Conservation (phyloP, 2,888 invertebrate species). For the Pemphredon lugubris region DNA sequence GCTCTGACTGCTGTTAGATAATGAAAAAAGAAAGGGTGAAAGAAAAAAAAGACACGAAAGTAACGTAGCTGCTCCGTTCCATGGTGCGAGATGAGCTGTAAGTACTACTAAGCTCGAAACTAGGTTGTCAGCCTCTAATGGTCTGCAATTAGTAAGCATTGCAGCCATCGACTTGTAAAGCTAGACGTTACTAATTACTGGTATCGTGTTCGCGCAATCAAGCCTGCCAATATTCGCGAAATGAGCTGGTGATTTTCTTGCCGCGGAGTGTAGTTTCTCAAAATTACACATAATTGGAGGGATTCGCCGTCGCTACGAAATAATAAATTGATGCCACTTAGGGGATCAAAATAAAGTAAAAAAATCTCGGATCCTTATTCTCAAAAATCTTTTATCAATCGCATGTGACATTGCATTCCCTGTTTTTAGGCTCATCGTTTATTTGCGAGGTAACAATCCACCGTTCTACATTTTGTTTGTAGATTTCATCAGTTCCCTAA, state of each 20-base stretch:
- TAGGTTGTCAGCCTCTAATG: slow-evolving; percentile 30
- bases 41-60: background rate
- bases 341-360: too few relatives aligned
- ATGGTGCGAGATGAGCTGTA: slow-evolving; percentile 9
- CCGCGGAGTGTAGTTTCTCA: background rate
- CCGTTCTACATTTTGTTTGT: background rate
- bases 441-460: background rate
- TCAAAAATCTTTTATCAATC: too few relatives aligned
- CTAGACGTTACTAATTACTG: slow-evolving; percentile 29
- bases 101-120: slow-evolving; percentile 39
- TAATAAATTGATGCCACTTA: background rate
- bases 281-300: background rate
- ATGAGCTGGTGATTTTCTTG: background rate
- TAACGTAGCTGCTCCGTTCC: slow-evolving; percentile 10
- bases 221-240: background rate
- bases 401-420: too few relatives aligned
- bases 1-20: background rate
- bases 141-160: slow-evolving; percentile 47
- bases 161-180: slow-evolving; percentile 20
- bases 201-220: slow-evolving; percentile 16
- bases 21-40: too few relatives aligned
- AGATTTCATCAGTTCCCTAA: background rate
- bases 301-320: background rate
- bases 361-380: too few relatives aligned
- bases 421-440: too few relatives aligned